phyloP scores from a whole-genome alignment of 2,797 vertebrate species.

The Gadopsis marmoratus region DNA sequence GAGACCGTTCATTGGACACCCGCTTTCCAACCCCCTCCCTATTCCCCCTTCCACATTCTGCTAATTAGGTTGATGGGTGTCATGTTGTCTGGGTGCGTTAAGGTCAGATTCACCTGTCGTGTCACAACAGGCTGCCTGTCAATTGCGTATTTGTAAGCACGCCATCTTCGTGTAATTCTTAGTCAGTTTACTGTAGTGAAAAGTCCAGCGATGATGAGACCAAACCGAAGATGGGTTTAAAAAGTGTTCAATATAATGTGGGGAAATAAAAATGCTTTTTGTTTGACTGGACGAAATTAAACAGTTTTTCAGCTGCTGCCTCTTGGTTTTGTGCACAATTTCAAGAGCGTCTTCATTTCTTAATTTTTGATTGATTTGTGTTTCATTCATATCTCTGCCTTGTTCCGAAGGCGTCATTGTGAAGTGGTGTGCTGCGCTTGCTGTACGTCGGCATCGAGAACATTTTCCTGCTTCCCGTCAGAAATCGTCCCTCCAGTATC shows the following conservation, averaged over 20 bases:
- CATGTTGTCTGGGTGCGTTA: conserved; percentile 63
- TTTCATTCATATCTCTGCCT: neutral
- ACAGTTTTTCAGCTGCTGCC: neutral
- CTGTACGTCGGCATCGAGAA: neutral
- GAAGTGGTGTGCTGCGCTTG: too few species aligned
- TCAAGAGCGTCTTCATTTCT: neutral
- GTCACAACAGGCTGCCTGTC: conserved; percentile 23
- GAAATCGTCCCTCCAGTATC: neutral
- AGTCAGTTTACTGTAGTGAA: neutral
- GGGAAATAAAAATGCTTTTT: neutral
- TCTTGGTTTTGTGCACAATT: neutral
- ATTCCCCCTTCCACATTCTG: conserved; percentile 30
- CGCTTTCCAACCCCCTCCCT: conserved; percentile 11
- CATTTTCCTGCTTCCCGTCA: neutral
- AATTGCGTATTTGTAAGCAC: conserved; percentile 25
- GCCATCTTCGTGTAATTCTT: neutral
- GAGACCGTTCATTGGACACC: conserved; percentile 30
- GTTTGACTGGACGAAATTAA: neutral
- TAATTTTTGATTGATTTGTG: neutral
- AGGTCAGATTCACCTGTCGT: conserved; percentile 51
- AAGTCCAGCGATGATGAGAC: neutral
- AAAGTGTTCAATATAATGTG: neutral
- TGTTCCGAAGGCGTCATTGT: neutral
- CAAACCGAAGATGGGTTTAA: neutral
- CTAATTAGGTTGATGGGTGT: conserved; percentile 76